Base-by-base conservation (phyloP, 30 jellyfish, hydroid and myxozoan genomes). In the Aurelia coerulea region DNA sequence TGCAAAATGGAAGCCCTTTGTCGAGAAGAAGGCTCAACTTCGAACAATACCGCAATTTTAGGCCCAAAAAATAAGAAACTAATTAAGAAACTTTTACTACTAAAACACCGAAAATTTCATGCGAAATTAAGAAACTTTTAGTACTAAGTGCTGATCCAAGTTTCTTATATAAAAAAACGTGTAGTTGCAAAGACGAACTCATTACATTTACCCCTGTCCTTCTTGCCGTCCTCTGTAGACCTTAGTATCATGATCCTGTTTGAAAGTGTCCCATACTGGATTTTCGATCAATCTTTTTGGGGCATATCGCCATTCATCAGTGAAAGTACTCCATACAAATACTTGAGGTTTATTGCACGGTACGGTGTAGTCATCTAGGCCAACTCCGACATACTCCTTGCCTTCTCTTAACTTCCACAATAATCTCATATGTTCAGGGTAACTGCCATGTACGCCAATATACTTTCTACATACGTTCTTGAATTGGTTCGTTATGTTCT, bases 371-470 rank as follows among this genome's bases (percentile, higher is more conserved):
- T 76, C 88, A 42, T 73, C 94, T n/a, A 85, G 68, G 52, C 39
- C 71, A 1, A 66, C 83, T 1, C 76, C 94, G 16, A 46, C 68
- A 73, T 85, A 50, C 31, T 66, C 88, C 35, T 37, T 53, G 23
- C 69, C 69, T 18, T 46, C 92, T 39, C 86, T 65, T 23, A 78
- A 76, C 64, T 51, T 88, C 98, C 98, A 93, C 8, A 93, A 79
- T 41, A 64, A 19, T 60, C 89, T 62, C 97, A 79, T 83, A 23
- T 85, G 84, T 62, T 74, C 81, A 9, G 97, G 97, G 76, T 88
- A 88, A 64, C 95, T 88, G 18, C 98, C 98, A 67, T 93, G 98
- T 42, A 93, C 82, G 10, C 96, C 98, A 0, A 93, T 88, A 71
- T 81, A 87, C 51, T 37, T 79, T 31, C 84, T 60, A 74, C 98